phyloP scores from a whole-genome alignment of 2,797 vertebrate genomes.

The Crenichthys baileyi region DNA sequence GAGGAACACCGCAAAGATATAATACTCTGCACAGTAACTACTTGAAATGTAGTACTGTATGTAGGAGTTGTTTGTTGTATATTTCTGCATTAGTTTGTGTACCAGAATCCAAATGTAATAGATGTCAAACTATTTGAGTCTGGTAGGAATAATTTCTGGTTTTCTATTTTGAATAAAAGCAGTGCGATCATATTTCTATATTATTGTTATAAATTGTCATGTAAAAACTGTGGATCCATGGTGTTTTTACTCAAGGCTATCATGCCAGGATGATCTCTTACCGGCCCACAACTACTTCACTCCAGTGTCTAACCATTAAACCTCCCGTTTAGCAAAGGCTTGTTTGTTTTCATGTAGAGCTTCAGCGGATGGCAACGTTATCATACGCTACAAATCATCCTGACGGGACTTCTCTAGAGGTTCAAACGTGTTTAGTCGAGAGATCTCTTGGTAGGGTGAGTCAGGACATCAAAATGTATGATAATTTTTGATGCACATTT shows the following conservation, averaged over 20 bases:
- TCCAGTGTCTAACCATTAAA: background rate
- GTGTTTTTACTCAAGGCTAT: background rate
- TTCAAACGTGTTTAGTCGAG: conserved; percentile 18
- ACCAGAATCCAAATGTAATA: background rate
- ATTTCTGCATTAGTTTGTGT: background rate
- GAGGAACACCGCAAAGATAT: background rate
- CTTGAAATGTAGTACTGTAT: background rate
- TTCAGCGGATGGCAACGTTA: conserved; percentile 14
- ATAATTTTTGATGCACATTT: background rate
- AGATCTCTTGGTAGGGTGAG: conserved; percentile 8
- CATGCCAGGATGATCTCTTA: background rate
- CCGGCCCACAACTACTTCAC: background rate
- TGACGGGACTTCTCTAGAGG: background rate
- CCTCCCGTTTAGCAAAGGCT: background rate
- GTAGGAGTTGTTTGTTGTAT: background rate
- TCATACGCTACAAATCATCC: conserved; percentile 12
- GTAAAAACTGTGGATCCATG: background rate
- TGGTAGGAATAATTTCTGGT: background rate
- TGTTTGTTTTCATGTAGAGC: conserved; percentile 19
- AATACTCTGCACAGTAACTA: background rate
- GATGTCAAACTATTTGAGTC: background rate
- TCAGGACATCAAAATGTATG: conserved; percentile 6
- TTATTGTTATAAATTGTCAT: background rate
- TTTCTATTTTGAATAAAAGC: background rate
- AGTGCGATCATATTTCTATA: background rate